Evolutionary conservation across 2,797 vertebrate species (phyloP).

Genomic region (Peromyscus aztecus): DNA sequence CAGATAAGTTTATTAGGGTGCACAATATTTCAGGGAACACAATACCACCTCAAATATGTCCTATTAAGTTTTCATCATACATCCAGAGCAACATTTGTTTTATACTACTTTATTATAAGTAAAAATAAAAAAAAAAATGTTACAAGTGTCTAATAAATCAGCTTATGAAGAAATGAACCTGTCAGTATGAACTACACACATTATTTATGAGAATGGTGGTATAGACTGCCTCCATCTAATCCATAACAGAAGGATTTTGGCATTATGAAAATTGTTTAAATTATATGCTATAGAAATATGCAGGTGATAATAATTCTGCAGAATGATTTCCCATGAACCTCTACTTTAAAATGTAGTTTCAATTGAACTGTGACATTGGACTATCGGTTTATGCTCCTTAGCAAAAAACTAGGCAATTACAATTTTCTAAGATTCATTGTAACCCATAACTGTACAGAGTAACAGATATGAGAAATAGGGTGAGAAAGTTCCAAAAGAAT

Average conservation of each 20-base stretch:
- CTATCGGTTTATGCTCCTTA: not conserved
- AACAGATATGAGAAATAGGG: not conserved
- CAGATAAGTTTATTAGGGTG: no score
- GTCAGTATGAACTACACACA: not conserved
- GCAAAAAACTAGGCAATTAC: not conserved
- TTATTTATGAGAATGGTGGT: not conserved
- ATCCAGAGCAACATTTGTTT: not conserved
- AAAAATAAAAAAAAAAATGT: not conserved
- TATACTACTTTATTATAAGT: not conserved
- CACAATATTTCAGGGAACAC: no score
- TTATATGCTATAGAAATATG: not conserved
- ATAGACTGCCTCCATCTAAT: not conserved
- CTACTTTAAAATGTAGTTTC: not conserved
- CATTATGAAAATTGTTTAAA: not conserved
- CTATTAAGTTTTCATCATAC: not conserved
- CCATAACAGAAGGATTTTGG: not conserved
- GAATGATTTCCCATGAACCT: not conserved
- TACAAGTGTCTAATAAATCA: not conserved
- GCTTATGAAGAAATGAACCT: not conserved
- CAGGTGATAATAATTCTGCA: not conserved
- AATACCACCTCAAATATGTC: not conserved
- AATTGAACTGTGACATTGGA: not conserved
- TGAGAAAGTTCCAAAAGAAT: not conserved
- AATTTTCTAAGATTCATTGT: not conserved
- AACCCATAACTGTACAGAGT: fast-evolving